These are phyloP conservation scores for Caenorhabditis drosophilae DNA, from an alignment of 2,888 invertebrate species.

Conservation along the genomic window DNA sequence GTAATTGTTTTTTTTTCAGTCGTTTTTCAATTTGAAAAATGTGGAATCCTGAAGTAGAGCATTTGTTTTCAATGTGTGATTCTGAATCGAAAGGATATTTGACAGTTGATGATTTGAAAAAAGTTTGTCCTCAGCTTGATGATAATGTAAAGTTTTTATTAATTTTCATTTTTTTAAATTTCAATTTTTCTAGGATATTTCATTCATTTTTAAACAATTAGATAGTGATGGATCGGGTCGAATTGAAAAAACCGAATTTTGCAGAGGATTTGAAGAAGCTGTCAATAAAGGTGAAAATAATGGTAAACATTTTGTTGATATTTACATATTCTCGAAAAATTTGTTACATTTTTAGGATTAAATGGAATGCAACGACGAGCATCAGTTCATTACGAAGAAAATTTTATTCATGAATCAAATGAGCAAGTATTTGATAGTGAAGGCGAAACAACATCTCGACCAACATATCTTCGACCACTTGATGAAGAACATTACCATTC, in stretches of 20 bases:
- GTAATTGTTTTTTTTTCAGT: no score
- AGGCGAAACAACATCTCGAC: conserved; percentile 11
- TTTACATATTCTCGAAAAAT: not conserved
- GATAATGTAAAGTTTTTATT: conserved; percentile 25
- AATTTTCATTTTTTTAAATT: conserved; percentile 3
- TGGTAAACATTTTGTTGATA: conserved; percentile 20
- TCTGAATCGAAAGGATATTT: conserved; percentile 67
- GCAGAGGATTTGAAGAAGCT: conserved; percentile 69
- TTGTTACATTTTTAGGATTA: conserved; percentile 20
- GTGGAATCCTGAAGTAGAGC: conserved; percentile 41
- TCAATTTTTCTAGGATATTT: conserved; percentile 44
- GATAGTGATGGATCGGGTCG: conserved; percentile 56
- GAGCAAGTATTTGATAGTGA: conserved; percentile 40
- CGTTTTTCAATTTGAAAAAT: no score
- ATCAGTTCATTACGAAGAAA: conserved; percentile 29
- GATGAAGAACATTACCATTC: conserved; percentile 53
- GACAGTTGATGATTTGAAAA: conserved; percentile 70
- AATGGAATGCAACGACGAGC: conserved; percentile 54
- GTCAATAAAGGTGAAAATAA: conserved; percentile 54
- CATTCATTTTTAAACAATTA: conserved; percentile 58
- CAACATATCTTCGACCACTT: conserved; percentile 18
- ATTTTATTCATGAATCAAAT: conserved; percentile 11
- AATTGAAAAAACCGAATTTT: conserved; percentile 69
- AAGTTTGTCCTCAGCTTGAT: conserved; percentile 70
- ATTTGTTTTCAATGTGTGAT: conserved; percentile 43